Base-by-base conservation (phyloP, 1,140 invertebrate genomes). In the Brachionus koreanus region DNA sequence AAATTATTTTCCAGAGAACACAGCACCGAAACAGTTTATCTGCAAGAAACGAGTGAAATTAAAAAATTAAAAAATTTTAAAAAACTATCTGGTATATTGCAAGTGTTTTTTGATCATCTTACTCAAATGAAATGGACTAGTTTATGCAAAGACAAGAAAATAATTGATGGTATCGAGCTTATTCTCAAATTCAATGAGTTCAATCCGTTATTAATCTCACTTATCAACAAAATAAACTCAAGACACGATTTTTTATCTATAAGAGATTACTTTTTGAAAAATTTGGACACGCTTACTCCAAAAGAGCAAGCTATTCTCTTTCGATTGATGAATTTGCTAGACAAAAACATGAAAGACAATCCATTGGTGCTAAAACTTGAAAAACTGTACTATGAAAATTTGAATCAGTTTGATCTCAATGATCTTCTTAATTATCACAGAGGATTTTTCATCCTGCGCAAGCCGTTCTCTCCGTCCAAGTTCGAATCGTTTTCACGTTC, bases 41-140 rank as follows among this genome's bases (percentile, higher is more conserved):
- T 69, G 6, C 65, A 69, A 69, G 65, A 69, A 16, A 69, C 29
- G 3, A 37, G 13, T 74, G 69, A 74, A 16, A 33, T 25, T 12
- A 46, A 74, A 74, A 74, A 74, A 25, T 12, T 74, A 25, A 74
- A 74, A 46, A 74, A 74, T n/a, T 74, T 74, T 23, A 74, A 74
- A 25, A 74, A 74, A 74, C 13, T 74, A 10, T 74, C 69, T 2
- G 29, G 16, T 25, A 43, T 74, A 25, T 12, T 74, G 5, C 23
- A 74, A 42, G 5, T 25, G 25, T 74, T 74, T 43, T 74, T 74
- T 10, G 69, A 74, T 42, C 43, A 46, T 12, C 33, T 74, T 2
- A 46, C 3, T 19, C 69, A 74, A 74, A 23, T 74, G 19, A 74
- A 46, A 43, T 74, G 69, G 69, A 74, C 43, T 49, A 33, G 43